phyloP scores from a whole-genome alignment of 2,113 vertebrate genomes.

The Stercorarius parasiticus region DNA sequence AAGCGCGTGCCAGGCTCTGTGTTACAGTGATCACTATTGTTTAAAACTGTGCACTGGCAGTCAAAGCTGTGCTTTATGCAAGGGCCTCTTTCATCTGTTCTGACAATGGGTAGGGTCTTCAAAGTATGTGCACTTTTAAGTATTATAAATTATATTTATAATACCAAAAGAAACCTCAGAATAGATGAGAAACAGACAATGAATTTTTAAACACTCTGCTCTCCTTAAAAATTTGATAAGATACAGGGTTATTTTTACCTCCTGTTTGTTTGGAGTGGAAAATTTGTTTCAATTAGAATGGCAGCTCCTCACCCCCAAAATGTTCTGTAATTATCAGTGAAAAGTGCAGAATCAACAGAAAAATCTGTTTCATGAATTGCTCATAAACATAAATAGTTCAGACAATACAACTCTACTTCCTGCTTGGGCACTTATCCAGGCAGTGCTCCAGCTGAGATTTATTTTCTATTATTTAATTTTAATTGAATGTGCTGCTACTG shows the following conservation, averaged over 20 bases:
- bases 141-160: background rate
- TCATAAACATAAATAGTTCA: conserved; percentile 3
- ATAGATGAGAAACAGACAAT: conserved; percentile 7
- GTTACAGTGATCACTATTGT: background rate
- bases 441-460: conserved; percentile 25
- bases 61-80: background rate
- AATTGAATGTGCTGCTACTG: conserved; percentile 10
- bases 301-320: background rate
- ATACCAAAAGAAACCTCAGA: background rate
- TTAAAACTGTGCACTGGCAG: background rate
- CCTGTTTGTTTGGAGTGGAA: conserved; percentile 1
- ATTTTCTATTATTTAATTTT: conserved; percentile 47
- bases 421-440: conserved; percentile 19
- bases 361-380: conserved; percentile 33
- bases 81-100: background rate
- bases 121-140: background rate
- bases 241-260: conserved; percentile 13
- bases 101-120: background rate
- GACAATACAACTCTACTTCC: conserved; percentile 17
- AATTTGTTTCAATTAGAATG: background rate
- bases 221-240: conserved; percentile 10
- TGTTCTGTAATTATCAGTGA: background rate
- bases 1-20: background rate
- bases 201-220: conserved; percentile 29
- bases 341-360: conserved; percentile 44